phyloP scores from a whole-genome alignment of 1,140 invertebrate genomes.

The Drosophila subobscura region DNA sequence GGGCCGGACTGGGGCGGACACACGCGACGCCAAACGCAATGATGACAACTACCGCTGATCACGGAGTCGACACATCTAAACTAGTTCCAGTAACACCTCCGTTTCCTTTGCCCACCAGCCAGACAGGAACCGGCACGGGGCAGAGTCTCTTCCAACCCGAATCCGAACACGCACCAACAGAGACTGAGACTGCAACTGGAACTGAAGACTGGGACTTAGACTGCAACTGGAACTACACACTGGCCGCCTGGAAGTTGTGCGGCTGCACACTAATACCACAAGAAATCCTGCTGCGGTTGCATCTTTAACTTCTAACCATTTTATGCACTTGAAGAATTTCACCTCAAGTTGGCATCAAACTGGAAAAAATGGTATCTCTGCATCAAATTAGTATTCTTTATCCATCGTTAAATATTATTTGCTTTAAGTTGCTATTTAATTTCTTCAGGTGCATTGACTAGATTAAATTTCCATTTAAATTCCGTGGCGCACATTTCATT shows the following conservation, averaged over 20 bases:
- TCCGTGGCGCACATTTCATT: constrained; percentile 44
- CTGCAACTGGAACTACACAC: constrained; percentile 11
- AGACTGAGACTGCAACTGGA: constrained; percentile 13
- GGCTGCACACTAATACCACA: constrained; percentile 43
- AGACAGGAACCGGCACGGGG: not conserved
- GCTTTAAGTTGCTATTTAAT: not conserved
- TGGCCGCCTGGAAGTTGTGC: constrained; percentile 35
- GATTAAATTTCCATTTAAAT: constrained; percentile 58
- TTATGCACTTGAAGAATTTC: constrained; percentile 17
- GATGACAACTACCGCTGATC: constrained; percentile 33
- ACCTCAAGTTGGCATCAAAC: no score
- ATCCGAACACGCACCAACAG: constrained; percentile 27
- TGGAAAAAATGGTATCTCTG: constrained; percentile 9
- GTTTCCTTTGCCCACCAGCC: constrained; percentile 34
- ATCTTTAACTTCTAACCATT: constrained; percentile 23
- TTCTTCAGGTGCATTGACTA: constrained; percentile 23
- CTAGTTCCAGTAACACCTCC: constrained; percentile 63
- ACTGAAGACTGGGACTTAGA: constrained; percentile 5
- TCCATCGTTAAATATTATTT: not conserved
- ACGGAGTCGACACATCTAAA: constrained; percentile 46
- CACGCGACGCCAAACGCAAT: constrained; percentile 23
- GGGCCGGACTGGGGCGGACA: constrained; percentile 13
- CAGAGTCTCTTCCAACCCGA: constrained; percentile 13
- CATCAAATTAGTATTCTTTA: not conserved
- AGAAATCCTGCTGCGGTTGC: constrained; percentile 48